Base-by-base conservation (phyloP, 1,140 invertebrate genomes). In the Branchinecta lindahli region DNA sequence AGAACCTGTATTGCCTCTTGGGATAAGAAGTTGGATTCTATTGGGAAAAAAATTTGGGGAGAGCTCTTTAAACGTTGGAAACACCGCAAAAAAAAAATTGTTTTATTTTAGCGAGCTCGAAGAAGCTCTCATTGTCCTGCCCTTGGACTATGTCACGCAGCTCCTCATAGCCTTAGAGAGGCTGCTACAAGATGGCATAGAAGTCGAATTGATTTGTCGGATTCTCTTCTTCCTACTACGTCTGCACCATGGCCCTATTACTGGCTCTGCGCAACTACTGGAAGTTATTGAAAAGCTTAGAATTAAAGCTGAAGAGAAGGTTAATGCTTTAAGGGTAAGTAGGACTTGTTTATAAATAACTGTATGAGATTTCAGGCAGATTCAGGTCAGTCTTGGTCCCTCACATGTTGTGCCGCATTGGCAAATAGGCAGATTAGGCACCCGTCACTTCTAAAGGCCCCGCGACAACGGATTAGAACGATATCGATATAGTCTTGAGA, bases 161-260 rank as follows among this genome's bases (percentile, higher is more conserved):
- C 82, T 98, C 67, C 81, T 98, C 0, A 79, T 86, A 71, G 80
- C 86, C 73, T 76, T 97, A 61, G 85, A 87, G 0, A 77, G 79
- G 3, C 78, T 94, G 44, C 79, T 92, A 0, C 80, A 83, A 21
- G 81, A 84, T 72, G 83, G 87, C 74, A 83, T 82, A 77, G 83
- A 90, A 68, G 80, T 84, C 2, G 94, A 98, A 81, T 78, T 95
- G 65, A 78, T 88, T 67, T 84, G 84, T 67, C 85, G 87, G 76
- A 83, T 91, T 66, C 81, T 89, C 0, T 78, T 93, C 68, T 93
- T 92, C 77, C 82, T 97, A 7, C 81, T 95, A 69, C 85, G 85
- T 77, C 84, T 93, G 20, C 91, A 97, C 80, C 88, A 92, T 77
- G 87, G 87, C 71, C 88, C 93, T 71, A 86, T 97, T 44, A 81